phyloP scores from a whole-genome alignment of 2,888 invertebrate species.

The Pollenia angustigena region DNA sequence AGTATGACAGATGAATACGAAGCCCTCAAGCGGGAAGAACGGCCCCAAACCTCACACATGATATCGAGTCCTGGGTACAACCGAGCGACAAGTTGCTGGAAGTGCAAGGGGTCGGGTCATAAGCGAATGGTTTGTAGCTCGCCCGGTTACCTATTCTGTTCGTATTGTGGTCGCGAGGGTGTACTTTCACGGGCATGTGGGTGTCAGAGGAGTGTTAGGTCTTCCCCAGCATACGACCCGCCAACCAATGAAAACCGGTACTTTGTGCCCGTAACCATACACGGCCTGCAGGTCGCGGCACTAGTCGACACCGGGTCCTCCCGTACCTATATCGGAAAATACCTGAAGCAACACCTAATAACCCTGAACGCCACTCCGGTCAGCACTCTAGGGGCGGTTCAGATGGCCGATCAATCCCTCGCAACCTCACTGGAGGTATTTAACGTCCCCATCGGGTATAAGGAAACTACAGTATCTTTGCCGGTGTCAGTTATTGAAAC shows the following conservation, averaged over 20 bases:
- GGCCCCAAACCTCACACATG: not conserved
- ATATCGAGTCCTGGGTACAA: no score
- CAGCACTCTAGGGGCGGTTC: not conserved
- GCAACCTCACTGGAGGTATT: not conserved
- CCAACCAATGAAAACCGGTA: not conserved
- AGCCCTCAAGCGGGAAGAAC: not conserved
- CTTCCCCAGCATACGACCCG: not conserved
- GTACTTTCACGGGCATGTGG: no score
- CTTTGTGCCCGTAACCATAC: not conserved
- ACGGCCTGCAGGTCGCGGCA: not conserved
- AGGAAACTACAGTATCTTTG: not conserved
- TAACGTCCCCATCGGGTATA: not conserved
- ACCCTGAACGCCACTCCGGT: not conserved
- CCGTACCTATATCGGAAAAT: no score
- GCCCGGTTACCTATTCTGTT: no score
- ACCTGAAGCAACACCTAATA: not conserved
- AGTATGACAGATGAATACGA: conserved; percentile 2
- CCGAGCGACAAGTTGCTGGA: no score
- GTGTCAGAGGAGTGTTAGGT: no score
- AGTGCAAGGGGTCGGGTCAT: no score
- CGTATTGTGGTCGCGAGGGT: no score
- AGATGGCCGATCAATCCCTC: conserved; percentile 24
- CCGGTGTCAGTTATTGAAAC: not conserved
- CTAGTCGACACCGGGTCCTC: no score
- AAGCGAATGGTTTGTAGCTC: no score